Percentiles rank a stretch among this genome's conserved stretches.
phyloP scores from a whole-genome alignment of 1,140 invertebrate genomes.

The Nasonia giraulti region DNA sequence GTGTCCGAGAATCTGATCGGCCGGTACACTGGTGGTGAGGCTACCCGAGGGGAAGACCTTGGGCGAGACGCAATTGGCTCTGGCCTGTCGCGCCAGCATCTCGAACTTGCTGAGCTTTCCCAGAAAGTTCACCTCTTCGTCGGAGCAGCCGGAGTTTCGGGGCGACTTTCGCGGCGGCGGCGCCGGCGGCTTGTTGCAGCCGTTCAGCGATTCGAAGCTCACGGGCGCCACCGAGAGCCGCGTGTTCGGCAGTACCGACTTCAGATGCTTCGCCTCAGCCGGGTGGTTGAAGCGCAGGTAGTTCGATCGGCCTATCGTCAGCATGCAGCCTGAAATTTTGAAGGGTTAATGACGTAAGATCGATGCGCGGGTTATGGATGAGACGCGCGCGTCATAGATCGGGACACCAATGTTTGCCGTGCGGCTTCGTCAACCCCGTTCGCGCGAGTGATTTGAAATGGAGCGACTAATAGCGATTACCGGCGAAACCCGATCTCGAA shows the following conservation, averaged over 20 bases:
- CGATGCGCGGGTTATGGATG: no score
- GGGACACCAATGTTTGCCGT: neutral
- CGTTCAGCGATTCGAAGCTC: slow-evolving; percentile 68
- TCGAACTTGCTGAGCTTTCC: slow-evolving; percentile 72
- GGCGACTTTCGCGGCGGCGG: slow-evolving; percentile 73
- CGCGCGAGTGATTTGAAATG: no score
- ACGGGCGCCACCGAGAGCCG: slow-evolving; percentile 86
- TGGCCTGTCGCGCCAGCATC: slow-evolving; percentile 67
- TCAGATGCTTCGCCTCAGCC: slow-evolving; percentile 88
- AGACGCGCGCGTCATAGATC: neutral
- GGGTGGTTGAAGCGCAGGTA: slow-evolving; percentile 94
- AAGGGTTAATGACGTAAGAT: no score
- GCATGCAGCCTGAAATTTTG: slow-evolving; percentile 81
- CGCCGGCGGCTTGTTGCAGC: slow-evolving; percentile 67
- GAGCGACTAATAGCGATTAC: neutral
- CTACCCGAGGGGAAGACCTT: slow-evolving; percentile 86
- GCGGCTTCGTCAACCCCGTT: no score
- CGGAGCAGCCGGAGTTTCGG: slow-evolving; percentile 71
- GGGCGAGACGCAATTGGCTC: slow-evolving; percentile 77
- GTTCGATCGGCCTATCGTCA: slow-evolving; percentile 90
- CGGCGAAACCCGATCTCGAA: neutral
- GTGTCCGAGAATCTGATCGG: slow-evolving; percentile 81
- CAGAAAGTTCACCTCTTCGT: slow-evolving; percentile 73
- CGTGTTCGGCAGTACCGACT: slow-evolving; percentile 83
- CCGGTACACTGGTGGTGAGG: slow-evolving; percentile 85